Evolutionary conservation across 2,113 vertebrate genomes (phyloP).

Genomic region (Cryptoleucopteryx plumbea): DNA sequence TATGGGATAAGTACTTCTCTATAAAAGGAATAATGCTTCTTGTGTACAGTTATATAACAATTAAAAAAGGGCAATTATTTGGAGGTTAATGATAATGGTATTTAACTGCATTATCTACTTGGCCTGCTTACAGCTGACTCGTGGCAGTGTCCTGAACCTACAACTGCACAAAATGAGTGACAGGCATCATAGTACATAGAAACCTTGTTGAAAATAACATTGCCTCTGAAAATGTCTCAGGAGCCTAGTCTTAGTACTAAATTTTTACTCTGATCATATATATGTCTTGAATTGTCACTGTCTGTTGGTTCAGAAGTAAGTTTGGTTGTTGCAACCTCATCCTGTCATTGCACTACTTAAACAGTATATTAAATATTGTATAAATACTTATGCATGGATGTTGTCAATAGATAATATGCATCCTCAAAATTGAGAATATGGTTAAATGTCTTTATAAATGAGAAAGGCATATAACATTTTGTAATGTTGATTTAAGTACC

Average conservation of each 20-base stretch:
- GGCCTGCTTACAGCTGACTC: not conserved
- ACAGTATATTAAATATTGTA: not conserved
- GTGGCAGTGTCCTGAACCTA: not conserved
- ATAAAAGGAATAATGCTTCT: not conserved
- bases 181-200: not conserved
- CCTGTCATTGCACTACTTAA: not conserved
- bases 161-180: not conserved
- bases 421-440: not conserved
- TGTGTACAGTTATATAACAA: not conserved
- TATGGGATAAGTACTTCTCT: not conserved
- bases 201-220: not conserved
- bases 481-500: not conserved
- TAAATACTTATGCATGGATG: not conserved
- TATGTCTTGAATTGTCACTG: not conserved
- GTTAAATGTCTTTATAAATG: not conserved
- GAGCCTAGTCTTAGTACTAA: not conserved
- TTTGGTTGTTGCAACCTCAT: not conserved
- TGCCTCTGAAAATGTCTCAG: not conserved
- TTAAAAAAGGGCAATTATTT: not conserved
- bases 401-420: not conserved
- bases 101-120: not conserved
- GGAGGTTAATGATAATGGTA: not conserved
- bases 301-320: not conserved
- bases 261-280: not conserved
- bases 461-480: not conserved